A percentile compares a stretch with the other conserved stretches of the same genome.
Conservation (phyloP, 1,140 invertebrate species). For the Chymomyza costata region DNA sequence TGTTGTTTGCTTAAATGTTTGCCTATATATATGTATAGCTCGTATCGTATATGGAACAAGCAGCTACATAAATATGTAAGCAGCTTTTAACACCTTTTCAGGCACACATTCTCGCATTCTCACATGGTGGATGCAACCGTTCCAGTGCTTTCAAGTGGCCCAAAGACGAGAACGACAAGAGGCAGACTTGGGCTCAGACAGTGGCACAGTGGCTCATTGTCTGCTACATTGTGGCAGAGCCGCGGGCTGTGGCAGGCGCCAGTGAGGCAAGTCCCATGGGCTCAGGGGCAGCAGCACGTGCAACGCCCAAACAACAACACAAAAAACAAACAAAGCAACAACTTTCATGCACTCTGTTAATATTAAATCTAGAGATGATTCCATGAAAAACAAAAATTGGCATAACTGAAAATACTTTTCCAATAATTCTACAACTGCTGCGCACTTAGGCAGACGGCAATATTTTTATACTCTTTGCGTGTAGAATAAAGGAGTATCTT, state of each 20-base stretch:
- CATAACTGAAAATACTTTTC: constrained; percentile 9
- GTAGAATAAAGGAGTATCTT: too few species aligned
- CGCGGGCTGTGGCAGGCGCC: constrained; percentile 9
- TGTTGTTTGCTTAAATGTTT: constrained; percentile 59
- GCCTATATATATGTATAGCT: too few species aligned
- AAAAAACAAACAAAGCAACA: too few species aligned
- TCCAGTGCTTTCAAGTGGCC: constrained; percentile 9
- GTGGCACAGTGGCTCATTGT: constrained; percentile 5
- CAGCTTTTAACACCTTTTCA: constrained; percentile 66
- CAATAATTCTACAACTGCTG: constrained; percentile 21
- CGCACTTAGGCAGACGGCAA: background rate
- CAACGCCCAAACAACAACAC: background rate
- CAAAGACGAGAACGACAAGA: background rate
- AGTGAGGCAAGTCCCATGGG: too few species aligned
- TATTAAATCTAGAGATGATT: constrained; percentile 16
- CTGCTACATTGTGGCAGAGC: background rate
- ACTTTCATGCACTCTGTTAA: constrained; percentile 7
- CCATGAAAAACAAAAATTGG: too few species aligned
- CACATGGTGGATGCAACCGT: too few species aligned
- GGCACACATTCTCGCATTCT: constrained; percentile 5
- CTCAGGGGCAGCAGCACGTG: background rate
- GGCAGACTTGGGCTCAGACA: constrained; percentile 16
- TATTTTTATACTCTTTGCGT: background rate
- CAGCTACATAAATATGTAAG: constrained; percentile 70
- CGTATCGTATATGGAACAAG: constrained; percentile 54